Conservation (phyloP, 2,797 vertebrate genomes). For the Melanotaenia pygmaea region DNA sequence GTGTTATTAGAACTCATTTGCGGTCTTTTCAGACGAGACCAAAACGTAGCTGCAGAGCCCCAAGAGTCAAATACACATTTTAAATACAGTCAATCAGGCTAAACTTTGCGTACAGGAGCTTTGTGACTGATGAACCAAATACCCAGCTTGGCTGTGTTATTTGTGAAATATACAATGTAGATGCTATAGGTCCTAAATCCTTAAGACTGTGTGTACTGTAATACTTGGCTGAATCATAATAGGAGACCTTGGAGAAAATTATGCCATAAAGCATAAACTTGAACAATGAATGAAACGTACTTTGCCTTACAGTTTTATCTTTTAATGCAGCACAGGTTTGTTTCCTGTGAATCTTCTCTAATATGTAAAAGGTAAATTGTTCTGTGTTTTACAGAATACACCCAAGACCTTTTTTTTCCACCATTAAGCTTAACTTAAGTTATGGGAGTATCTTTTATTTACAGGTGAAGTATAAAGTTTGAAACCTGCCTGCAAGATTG, state of each 20-base stretch:
- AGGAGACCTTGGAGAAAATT: background rate
- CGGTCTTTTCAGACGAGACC: conserved; percentile 72
- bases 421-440: conserved; percentile 5
- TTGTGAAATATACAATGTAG: conserved; percentile 12
- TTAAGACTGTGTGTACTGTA: background rate
- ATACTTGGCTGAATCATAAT: conserved; percentile 14
- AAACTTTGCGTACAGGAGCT: conserved; percentile 64
- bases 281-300: conserved; percentile 4
- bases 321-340: conserved; percentile 21
- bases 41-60: conserved; percentile 82
- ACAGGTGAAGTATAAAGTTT: conserved; percentile 55
- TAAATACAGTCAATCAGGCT: conserved; percentile 54
- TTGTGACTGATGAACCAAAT: conserved; percentile 47
- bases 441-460: conserved; percentile 26
- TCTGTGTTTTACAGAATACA: conserved; percentile 18
- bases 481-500: conserved; percentile 21
- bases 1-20: conserved; percentile 82
- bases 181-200: conserved; percentile 15
- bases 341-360: conserved; percentile 30
- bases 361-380: conserved; percentile 6
- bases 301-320: conserved; percentile 37
- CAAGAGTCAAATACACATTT: conserved; percentile 83
- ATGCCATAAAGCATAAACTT: conserved; percentile 2
- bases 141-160: conserved; percentile 14
- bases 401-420: conserved; percentile 18